phyloP scores from a whole-genome alignment of 2,113 vertebrate species.

The Bombycilla garrulus region DNA sequence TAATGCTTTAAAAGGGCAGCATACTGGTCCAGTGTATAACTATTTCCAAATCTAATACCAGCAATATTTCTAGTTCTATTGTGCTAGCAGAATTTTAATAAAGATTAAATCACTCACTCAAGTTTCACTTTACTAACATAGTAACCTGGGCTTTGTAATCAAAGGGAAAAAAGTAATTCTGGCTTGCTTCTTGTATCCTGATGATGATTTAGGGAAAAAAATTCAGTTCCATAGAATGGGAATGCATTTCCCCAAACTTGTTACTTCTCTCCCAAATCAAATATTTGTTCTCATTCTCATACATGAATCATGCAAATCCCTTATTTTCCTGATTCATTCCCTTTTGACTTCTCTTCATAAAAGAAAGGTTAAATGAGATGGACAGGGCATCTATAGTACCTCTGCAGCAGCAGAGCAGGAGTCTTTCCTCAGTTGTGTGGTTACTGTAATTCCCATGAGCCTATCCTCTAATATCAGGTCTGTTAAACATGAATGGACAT shows the following conservation, averaged over 20 bases:
- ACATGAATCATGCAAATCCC: not conserved
- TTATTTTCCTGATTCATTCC: not conserved
- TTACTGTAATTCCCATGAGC: not conserved
- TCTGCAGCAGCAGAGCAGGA: not conserved
- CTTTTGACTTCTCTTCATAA: not conserved
- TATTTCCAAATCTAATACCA: not conserved
- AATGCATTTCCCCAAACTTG: slow-evolving; percentile 15
- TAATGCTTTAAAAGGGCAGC: not conserved
- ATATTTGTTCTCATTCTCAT: not conserved
- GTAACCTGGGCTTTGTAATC: not conserved
- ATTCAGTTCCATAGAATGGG: not conserved
- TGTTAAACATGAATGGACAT: not conserved
- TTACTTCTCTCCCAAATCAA: slow-evolving; percentile 19
- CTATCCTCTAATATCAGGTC: not conserved
- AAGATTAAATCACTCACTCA: not conserved
- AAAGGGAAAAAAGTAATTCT: not conserved
- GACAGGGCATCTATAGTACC: not conserved
- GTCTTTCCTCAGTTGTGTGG: not conserved
- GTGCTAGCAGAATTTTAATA: not conserved
- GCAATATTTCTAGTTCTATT: not conserved
- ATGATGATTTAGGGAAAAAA: not conserved
- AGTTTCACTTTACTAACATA: not conserved
- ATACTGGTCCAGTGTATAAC: not conserved
- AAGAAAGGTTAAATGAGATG: slow-evolving; percentile 9
- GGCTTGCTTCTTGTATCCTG: not conserved